A percentile compares a stretch with the other conserved stretches of the same genome.
Evolutionary conservation across 1,140 invertebrate species (phyloP).

Genomic region (Chlorops oryzae): DNA sequence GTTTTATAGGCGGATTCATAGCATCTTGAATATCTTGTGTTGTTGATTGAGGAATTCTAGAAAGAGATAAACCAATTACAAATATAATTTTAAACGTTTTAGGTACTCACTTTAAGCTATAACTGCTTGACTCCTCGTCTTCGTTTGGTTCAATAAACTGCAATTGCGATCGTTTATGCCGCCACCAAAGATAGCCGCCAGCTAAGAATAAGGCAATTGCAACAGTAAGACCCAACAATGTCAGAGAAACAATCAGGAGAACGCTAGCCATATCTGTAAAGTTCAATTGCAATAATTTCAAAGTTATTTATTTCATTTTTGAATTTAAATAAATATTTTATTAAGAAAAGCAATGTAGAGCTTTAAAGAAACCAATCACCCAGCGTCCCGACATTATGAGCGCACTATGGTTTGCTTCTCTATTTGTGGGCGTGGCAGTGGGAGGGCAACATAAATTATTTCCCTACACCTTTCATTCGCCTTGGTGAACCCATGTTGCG

Average conservation of each 20-base stretch:
- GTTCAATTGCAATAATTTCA: too few relatives aligned
- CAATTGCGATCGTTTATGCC: constrained; percentile 45
- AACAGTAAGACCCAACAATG: constrained; percentile 41
- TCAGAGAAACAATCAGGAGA: constrained; percentile 38
- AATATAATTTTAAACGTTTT: neutral
- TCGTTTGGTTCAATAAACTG: constrained; percentile 47
- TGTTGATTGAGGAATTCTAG: constrained; percentile 14
- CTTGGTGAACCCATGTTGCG: too few relatives aligned
- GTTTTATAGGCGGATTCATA: constrained; percentile 27
- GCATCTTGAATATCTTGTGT: constrained; percentile 30
- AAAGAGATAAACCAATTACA: neutral
- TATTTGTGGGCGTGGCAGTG: too few relatives aligned
- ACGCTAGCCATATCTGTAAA: constrained; percentile 40
- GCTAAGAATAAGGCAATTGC: constrained; percentile 42
- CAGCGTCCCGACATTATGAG: too few relatives aligned
- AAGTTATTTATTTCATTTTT: too few relatives aligned
- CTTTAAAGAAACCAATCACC: too few relatives aligned
- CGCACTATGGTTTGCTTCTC: too few relatives aligned
- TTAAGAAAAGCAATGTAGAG: too few relatives aligned
- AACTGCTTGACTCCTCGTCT: constrained; percentile 44
- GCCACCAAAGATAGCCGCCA: constrained; percentile 46
- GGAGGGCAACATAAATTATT: too few relatives aligned
- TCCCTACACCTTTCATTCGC: too few relatives aligned
- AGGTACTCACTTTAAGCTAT: constrained; percentile 36
- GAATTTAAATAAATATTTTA: too few relatives aligned